Base-by-base conservation (phyloP, 2,113 vertebrate species). In the Lucifuga dentata region DNA sequence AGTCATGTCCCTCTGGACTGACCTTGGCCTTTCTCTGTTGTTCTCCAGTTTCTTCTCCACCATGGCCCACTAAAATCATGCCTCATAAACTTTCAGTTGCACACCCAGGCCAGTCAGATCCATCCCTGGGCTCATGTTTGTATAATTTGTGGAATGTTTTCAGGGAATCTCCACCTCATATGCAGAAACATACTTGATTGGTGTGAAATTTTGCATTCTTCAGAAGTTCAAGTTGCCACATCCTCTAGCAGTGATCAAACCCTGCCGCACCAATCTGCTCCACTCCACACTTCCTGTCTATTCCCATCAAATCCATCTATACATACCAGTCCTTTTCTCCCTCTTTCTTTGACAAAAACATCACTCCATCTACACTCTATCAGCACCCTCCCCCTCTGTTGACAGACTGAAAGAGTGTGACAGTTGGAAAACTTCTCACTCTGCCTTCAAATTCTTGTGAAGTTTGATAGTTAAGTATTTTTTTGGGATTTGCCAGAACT, bases 31-130 rank as follows among this genome's bases (percentile, higher is more conserved):
- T 70, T 51, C 63, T 78, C 65, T 17, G 17, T 53, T 56, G 21
- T 68, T 68, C 53, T 72, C 48, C 61, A 60, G 59, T 65, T 82
- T 76, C 50, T 55, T 56, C 62, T 76, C 55, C 45, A 29, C 62
- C 52, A 3, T 67, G 74, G 62, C 39, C 76, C 57, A 44, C 76
- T 80, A 76, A 69, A 74, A 65, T 67, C 81, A 68, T 5, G 21
- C 46, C 72, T 75, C 83, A 73, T 77, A 78, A 86, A 82, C 67
- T 73, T 56, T 67, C 52, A 52, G 70, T 84, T 59, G 64, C 73
- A 53, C 81, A 39, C 74, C 33, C 9, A 58, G 80, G 66, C 46
- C 76, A 20, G 49, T 46, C 48, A 46, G 36, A 70, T 80, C 77
- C 24, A 11, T 49, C 35, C 56, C 56, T 20, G 35, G 65, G 65